Conservation (phyloP, 2,888 invertebrate genomes). For the Drosophila putrida region DNA sequence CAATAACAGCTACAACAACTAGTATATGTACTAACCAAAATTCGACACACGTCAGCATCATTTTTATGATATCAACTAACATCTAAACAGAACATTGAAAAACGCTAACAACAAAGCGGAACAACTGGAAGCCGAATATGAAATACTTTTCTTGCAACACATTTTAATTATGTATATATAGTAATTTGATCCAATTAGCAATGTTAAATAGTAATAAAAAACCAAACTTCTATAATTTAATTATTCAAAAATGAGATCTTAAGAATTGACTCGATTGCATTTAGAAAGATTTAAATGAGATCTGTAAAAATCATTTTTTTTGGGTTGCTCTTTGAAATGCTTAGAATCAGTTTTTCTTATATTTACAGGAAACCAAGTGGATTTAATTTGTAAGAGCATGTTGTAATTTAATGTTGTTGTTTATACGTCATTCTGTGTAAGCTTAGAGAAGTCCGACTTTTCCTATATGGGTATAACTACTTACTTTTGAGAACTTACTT, state of each 20-base stretch:
- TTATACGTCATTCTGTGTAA: no score
- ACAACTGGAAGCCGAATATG: constrained; percentile 2
- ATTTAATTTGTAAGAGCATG: background rate
- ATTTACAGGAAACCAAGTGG: background rate
- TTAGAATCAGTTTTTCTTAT: no score
- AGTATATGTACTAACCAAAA: constrained; percentile 30
- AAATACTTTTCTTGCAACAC: constrained; percentile 1
- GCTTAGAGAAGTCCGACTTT: no score
- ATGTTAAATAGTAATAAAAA: no score
- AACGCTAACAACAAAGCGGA: constrained; percentile 4
- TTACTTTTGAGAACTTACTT: no score
- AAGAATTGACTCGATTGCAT: no score
- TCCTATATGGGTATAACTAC: no score
- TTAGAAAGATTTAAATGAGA: no score
- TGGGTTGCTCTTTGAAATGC: no score
- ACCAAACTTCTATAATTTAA: no score
- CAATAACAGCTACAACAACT: constrained; percentile 20
- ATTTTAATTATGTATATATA: background rate
- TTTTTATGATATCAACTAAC: constrained; percentile 67
- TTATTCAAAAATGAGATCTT: no score
- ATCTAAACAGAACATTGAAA: constrained; percentile 15
- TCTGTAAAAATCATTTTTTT: no score
- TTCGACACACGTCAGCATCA: constrained; percentile 64
- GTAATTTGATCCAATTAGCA: background rate
- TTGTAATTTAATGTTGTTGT: background rate